These are phyloP conservation scores for Mycogona germanica DNA, from an alignment of 2,888 invertebrate genomes.

Conservation along the genomic window DNA sequence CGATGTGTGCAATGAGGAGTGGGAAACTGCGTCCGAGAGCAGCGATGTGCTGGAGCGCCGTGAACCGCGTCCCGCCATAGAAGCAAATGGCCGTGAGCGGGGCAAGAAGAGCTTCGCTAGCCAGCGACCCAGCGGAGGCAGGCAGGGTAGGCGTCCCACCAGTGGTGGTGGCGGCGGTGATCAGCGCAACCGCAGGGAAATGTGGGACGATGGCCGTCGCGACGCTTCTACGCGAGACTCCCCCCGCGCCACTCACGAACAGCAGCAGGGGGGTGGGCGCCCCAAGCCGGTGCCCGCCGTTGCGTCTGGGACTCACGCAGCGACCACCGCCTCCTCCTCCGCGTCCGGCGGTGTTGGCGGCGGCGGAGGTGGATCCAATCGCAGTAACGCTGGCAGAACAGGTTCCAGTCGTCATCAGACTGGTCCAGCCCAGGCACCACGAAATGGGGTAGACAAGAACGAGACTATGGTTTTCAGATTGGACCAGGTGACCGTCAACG, in stretches of 20 bases:
- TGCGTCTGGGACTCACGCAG: too few relatives aligned
- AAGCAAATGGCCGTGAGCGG: slow-evolving; percentile 17
- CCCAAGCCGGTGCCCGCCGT: too few relatives aligned
- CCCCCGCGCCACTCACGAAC: background rate
- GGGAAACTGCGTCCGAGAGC: slow-evolving; percentile 70
- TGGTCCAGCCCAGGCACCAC: background rate
- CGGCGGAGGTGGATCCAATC: background rate
- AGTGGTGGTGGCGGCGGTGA: too few relatives aligned
- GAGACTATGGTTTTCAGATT: slow-evolving; percentile 38
- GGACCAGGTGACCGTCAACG: slow-evolving; percentile 43
- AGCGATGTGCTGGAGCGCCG: slow-evolving; percentile 41
- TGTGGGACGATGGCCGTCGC: background rate
- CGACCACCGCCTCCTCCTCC: background rate
- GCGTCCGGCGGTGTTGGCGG: slow-evolving; percentile 1
- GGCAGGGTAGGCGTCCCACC: background rate
- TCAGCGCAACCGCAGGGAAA: background rate
- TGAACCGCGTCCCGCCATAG: slow-evolving; percentile 17
- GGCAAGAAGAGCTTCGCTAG: slow-evolving; percentile 35
- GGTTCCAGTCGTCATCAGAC: slow-evolving; percentile 5
- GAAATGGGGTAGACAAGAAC: slow-evolving; percentile 13
- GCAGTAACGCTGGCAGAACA: background rate
- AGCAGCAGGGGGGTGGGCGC: background rate
- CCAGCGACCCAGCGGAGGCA: slow-evolving; percentile 30
- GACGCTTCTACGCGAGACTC: background rate
- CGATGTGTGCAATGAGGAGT: slow-evolving; percentile 38